phyloP scores from a whole-genome alignment of 2,113 vertebrate species.

The Natator depressus region DNA sequence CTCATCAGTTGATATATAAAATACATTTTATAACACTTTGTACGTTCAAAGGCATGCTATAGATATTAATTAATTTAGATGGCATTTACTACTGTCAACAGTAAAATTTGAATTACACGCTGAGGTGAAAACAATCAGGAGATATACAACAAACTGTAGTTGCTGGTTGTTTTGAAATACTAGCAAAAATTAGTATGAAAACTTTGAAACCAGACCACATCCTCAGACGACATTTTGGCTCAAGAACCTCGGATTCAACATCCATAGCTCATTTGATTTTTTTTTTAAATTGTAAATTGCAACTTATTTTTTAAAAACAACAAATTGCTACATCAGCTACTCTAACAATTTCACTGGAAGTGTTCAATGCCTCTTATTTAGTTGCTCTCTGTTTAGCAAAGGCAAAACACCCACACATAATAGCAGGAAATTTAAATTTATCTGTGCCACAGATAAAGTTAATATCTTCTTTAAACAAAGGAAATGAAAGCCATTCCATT shows the following conservation, averaged over 20 bases:
- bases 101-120: not conserved
- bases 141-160: too few relatives aligned
- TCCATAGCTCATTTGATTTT: not conserved
- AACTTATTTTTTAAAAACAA: accelerated
- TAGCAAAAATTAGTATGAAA: not conserved
- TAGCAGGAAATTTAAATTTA: conserved; percentile 24
- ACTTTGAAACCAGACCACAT: not conserved
- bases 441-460: conserved; percentile 1
- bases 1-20: not conserved
- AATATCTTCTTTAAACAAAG: conserved; percentile 23
- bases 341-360: not conserved
- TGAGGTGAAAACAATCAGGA: not conserved
- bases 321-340: not conserved
- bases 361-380: not conserved
- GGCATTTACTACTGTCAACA: not conserved
- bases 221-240: not conserved
- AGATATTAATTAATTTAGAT: not conserved
- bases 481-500: not conserved
- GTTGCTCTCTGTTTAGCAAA: conserved; percentile 2
- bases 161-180: not conserved
- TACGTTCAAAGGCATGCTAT: not conserved
- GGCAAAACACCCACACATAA: not conserved
- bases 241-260: not conserved
- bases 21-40: not conserved
- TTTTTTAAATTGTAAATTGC: not conserved